Base-by-base conservation (phyloP, 2,888 invertebrate species). In the Congeria kusceri region DNA sequence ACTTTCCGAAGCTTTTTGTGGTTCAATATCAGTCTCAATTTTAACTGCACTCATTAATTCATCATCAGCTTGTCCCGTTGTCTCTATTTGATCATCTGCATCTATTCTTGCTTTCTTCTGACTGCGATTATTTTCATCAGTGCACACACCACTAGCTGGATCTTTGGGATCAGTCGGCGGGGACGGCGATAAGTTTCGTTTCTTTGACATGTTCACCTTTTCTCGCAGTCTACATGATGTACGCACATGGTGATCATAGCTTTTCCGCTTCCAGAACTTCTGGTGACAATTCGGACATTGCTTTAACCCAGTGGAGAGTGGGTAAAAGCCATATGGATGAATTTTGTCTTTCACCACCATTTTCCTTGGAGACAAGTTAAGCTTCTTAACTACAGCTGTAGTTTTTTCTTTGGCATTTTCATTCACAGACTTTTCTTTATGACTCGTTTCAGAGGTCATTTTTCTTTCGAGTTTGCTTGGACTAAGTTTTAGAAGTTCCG, bases 181-280 rank as follows among this genome's bases (percentile, higher is more conserved):
- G 44, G 23, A 27, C 27, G 11, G 18, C 20, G 57, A 63, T 29
- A 63, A 32, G 20, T 47, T 57, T 28, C 59, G 29, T 61, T 49
- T 67, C 27, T 64, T 64, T 25, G 47, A 25, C 53, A 9, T 25
- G 27, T 59, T 77, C 23, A 32, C 9, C 27, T n/a, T 49, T 28
- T 49, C 58, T 25, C 53, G 39, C 18, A 27, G 39, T 56, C 68
- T 29, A 67, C 57, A 61, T 44, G 66, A 9, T 20, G 29, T 49
- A n/a, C n/a, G 76, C 57, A 74, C 77, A 63, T 86, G 86, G n/a
- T 61, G 49, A 9, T 47, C 53, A 29, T 77, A 83, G 23, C 66
- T 79, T 18, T 44, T 61, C 58, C 71, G 73, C 57, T 88, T 86
- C 86, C 86, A 86, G 59, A 88, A 88, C 3, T 58, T 72, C 29